Base-by-base conservation (phyloP, 2,888 invertebrate genomes). In the Tachystola acroxantha region DNA sequence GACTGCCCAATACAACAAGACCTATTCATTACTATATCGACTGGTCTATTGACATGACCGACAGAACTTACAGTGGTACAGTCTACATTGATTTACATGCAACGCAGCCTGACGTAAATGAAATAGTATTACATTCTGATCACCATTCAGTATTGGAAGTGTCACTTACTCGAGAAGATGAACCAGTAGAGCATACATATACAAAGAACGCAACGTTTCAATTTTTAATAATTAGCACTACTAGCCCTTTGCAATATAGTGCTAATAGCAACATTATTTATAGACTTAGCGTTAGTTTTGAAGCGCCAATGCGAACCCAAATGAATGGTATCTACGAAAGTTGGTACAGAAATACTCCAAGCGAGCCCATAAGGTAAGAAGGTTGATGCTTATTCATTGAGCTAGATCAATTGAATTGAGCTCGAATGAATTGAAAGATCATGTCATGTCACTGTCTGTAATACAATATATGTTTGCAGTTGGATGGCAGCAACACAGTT, bases 401-500 rank as follows among this genome's bases (percentile, higher is more conserved):
- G n/a, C n/a, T n/a, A n/a, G n/a, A n/a, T n/a, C n/a, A n/a, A n/a
- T n/a, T n/a, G n/a, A n/a, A n/a, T n/a, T n/a, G n/a, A n/a, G n/a
- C n/a, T n/a, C n/a, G n/a, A n/a, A n/a, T n/a, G 1, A 7, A n/a
- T n/a, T n/a, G n/a, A n/a, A n/a, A n/a, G n/a, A n/a, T n/a, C n/a
- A n/a, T n/a, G n/a, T n/a, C n/a, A n/a, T n/a, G n/a, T n/a, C n/a
- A n/a, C n/a, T n/a, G n/a, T n/a, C n/a, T n/a, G n/a, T n/a, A n/a
- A n/a, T n/a, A n/a, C n/a, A n/a, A n/a, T n/a, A n/a, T n/a, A n/a
- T n/a, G n/a, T 40, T 62, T 61, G 11, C 39, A 89, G 89, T 26
- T 89, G 85, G 86, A 75, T 90, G 65, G 92, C 90, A 0, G 86
- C 92, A 0, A 93, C 93, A 0, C 93, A 93, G 54, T 92, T 93